phyloP scores from a whole-genome alignment of 2,113 vertebrate genomes.

The Nycticorax nycticorax region DNA sequence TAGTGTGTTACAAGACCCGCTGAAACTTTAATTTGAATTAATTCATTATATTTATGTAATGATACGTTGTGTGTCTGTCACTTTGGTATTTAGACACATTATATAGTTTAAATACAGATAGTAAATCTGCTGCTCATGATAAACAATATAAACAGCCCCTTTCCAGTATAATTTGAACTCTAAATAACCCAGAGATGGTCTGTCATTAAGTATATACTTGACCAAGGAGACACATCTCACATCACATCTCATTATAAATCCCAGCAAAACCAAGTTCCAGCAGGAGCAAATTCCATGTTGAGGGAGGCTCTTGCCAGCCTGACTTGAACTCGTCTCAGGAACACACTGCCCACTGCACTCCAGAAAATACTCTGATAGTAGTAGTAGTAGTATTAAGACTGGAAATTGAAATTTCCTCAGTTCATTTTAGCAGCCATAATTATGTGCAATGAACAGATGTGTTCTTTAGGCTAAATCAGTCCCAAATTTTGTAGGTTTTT shows the following conservation, averaged over 20 bases:
- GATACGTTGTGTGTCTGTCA: background rate
- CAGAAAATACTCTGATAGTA: background rate
- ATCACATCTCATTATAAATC: background rate
- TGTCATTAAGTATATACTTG: background rate
- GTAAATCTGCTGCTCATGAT: conserved; percentile 10
- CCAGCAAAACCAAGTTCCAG: background rate
- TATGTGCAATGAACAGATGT: background rate
- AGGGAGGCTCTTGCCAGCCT: background rate
- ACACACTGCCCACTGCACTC: background rate
- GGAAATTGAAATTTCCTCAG: background rate
- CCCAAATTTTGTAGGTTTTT: background rate
- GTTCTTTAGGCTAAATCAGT: background rate
- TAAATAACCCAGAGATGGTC: background rate
- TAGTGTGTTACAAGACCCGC: background rate
- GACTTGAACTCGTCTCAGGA: background rate
- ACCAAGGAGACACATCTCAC: background rate
- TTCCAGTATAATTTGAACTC: conserved; percentile 23
- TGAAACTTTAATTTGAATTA: background rate
- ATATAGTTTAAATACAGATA: background rate
- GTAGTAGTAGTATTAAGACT: background rate
- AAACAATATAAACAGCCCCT: background rate
- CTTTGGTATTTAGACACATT: conserved; percentile 7
- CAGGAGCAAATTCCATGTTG: background rate
- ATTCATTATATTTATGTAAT: background rate
- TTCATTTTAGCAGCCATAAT: background rate